Evolutionary conservation across 2,797 vertebrate species (phyloP).

Genomic region (Caiman crocodilus): DNA sequence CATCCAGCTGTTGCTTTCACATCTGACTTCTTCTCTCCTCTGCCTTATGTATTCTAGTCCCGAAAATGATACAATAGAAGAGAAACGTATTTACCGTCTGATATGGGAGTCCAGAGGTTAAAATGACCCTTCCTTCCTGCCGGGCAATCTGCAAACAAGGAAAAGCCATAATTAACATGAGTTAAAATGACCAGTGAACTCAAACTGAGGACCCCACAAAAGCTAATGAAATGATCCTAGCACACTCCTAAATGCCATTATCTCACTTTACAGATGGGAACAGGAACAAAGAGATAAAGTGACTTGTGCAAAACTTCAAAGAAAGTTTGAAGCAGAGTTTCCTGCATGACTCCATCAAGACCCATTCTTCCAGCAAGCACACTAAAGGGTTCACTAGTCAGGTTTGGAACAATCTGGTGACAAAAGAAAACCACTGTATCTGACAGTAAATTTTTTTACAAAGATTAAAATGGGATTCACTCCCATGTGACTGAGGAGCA

Average conservation of each 20-base stretch:
- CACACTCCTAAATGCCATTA: neutral
- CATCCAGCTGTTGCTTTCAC: conserved; percentile 35
- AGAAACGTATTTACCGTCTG: conserved; percentile 83
- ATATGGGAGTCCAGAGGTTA: conserved; percentile 90
- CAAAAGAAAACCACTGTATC: neutral
- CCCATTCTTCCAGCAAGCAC: neutral
- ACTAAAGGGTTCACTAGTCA: neutral
- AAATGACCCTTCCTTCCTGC: conserved; percentile 87
- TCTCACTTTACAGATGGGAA: neutral
- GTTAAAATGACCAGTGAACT: neutral
- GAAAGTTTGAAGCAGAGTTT: neutral
- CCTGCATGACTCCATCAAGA: neutral
- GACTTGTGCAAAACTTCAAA: neutral
- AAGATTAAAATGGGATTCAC: neutral
- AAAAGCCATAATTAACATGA: neutral
- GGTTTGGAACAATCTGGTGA: neutral
- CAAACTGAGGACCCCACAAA: neutral
- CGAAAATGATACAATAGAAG: neutral
- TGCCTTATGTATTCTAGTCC: neutral
- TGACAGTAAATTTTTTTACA: neutral
- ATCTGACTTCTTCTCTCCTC: conserved; percentile 18
- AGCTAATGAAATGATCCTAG: neutral
- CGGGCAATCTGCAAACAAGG: conserved; percentile 84
- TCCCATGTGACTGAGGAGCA: neutral
- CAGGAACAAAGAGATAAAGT: neutral